Percentiles rank a stretch among this genome's conserved stretches.
Conservation (phyloP, 1,140 invertebrate genomes). For the Drosophila chauvacae region DNA sequence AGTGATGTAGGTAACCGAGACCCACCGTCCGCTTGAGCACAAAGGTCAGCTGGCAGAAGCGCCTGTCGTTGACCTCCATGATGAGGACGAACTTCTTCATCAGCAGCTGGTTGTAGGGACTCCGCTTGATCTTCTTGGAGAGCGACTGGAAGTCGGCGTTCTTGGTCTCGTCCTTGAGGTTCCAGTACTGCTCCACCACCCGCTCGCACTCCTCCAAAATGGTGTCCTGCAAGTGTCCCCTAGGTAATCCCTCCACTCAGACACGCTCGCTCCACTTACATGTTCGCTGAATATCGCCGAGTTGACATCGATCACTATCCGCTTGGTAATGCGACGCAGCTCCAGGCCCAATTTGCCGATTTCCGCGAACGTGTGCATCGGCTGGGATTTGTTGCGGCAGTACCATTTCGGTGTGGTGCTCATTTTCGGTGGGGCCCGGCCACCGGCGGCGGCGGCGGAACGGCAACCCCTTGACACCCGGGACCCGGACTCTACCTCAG, state of each 20-base stretch:
- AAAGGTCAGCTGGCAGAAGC: constrained; percentile 80
- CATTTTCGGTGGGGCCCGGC: constrained; percentile 65
- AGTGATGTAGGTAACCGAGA: not conserved
- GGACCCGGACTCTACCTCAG: constrained; percentile 15
- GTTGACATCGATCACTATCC: constrained; percentile 80
- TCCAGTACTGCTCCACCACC: constrained; percentile 78
- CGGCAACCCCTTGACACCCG: constrained; percentile 25
- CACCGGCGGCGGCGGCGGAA: constrained; percentile 31
- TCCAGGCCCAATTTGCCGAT: constrained; percentile 77
- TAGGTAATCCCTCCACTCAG: not conserved
- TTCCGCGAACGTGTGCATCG: constrained; percentile 82
- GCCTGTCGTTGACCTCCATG: constrained; percentile 73
- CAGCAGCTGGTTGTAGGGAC: constrained; percentile 80
- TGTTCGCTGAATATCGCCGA: constrained; percentile 78
- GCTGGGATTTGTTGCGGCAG: constrained; percentile 84
- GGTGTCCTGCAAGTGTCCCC: constrained; percentile 51
- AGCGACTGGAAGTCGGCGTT: constrained; percentile 76
- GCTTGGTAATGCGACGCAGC: constrained; percentile 74
- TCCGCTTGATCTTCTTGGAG: constrained; percentile 81
- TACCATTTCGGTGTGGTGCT: constrained; percentile 83
- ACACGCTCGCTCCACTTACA: constrained; percentile 45
- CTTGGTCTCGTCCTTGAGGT: constrained; percentile 72
- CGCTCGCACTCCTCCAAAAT: constrained; percentile 80
- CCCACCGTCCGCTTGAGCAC: constrained; percentile 77
- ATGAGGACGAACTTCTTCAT: constrained; percentile 75